Conservation (phyloP, 2,888 invertebrate species). For the Acheta domesticus region DNA sequence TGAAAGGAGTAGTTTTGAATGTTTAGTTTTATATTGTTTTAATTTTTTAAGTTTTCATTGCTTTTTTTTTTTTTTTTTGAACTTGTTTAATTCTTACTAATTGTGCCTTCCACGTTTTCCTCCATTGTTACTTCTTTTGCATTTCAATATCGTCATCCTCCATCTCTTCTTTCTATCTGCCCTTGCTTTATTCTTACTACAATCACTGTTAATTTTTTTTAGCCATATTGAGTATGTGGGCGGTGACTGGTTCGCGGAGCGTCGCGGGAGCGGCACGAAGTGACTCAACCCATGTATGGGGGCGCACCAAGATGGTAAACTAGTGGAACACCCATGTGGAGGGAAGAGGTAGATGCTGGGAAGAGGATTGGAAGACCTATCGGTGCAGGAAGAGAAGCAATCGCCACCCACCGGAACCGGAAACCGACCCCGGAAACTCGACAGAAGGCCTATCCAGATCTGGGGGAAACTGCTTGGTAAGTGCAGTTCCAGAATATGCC, state of each 20-base stretch:
- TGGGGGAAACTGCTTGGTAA: constrained; percentile 20
- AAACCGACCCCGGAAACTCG: constrained; percentile 31
- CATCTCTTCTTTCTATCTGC: no score
- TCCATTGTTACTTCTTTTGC: background rate
- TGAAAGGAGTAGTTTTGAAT: background rate
- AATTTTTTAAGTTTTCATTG: background rate
- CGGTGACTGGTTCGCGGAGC: constrained; percentile 36
- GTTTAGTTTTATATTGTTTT: background rate
- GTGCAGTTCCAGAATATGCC: constrained; percentile 20
- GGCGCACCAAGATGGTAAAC: constrained; percentile 23
- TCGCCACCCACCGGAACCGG: constrained; percentile 33
- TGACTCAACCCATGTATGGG: constrained; percentile 28
- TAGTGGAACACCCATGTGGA: constrained; percentile 22
- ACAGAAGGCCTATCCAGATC: background rate
- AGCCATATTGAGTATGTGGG: constrained; percentile 37
- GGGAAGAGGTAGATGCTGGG: constrained; percentile 20
- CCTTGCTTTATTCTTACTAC: no score
- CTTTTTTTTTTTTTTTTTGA: background rate
- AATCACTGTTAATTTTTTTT: background rate
- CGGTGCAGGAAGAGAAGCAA: constrained; percentile 26
- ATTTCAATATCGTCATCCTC: background rate
- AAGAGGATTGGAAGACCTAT: constrained; percentile 21
- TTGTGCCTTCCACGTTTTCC: background rate
- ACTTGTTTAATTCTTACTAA: background rate
- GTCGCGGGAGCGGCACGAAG: constrained; percentile 33